Base-by-base conservation (phyloP, 2,113 vertebrate species). In the Sterrhoptilus dennistouni region DNA sequence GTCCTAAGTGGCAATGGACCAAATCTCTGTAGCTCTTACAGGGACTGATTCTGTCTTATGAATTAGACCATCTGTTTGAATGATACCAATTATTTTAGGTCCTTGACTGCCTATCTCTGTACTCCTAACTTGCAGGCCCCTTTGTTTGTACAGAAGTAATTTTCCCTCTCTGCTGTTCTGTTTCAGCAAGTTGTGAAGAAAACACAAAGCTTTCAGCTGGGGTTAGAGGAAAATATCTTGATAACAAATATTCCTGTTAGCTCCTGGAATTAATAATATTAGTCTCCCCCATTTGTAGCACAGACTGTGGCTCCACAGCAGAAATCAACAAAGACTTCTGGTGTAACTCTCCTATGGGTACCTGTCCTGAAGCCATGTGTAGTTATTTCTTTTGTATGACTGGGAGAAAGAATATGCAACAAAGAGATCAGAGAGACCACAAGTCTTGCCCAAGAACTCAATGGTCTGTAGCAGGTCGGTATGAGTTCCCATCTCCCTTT, bases 161-260 rank as follows among this genome's bases (percentile, higher is more conserved):
- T 66, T 84, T 49, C 38, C n/a, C 53, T 88, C 53, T 70, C 71
- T 87, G 61, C 21, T 87, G 14, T 52, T 56, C 7, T 31, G 12
- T 72, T 54, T 17, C 29, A 91, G 42, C 57, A 79, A 86, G 49
- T 86, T 88, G 56, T n/a, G 27, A 92, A 71, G 59, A 68, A 90
- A 90, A 66, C 54, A 59, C 14, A 87, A 75, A 57, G 18, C 14
- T 87, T 88, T 69, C 42, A 89, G 53, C 65, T 53, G 45, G 12
- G 25, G 38, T 70, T 50, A 69, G 54, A 74, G 72, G 79, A 94
- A 75, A 87, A 47, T 87, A 42, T 72, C 50, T n/a, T 61, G 28
- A 87, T 64, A 94, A 80, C 22, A 94, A 89, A 90, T 66, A 82
- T 47, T 92, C 72, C 61, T 77, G 66, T 84, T 92, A 95, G 31